A percentile compares a stretch with the other conserved stretches of the same genome.
Conservation (phyloP, 2,888 invertebrate genomes). For the Eristalinus sepulchralis region DNA sequence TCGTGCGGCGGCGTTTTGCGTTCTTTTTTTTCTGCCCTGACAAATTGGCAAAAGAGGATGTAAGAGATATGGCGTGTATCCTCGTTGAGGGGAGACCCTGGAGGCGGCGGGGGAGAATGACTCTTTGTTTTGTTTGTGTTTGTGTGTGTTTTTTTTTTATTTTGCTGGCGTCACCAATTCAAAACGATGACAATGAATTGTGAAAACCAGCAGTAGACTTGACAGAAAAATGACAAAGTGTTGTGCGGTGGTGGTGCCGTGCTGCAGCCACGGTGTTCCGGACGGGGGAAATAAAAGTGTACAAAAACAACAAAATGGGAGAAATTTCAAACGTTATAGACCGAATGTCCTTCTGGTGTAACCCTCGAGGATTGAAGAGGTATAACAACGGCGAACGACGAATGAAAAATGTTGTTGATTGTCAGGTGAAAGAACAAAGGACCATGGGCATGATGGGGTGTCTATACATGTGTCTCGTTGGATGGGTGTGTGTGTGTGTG, state of each 20-base stretch:
- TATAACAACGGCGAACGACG: constrained; percentile 41
- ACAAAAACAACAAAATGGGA: not conserved
- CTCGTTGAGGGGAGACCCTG: not conserved
- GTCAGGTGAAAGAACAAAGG: constrained; percentile 65
- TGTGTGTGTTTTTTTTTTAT: too few relatives aligned
- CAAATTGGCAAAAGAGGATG: constrained; percentile 61
- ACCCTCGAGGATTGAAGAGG: constrained; percentile 38
- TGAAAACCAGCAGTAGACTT: constrained; percentile 28
- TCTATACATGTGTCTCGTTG: not conserved
- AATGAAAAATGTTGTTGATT: constrained; percentile 62
- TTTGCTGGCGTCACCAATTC: constrained; percentile 54
- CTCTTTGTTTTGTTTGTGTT: constrained; percentile 23
- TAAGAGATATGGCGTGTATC: constrained; percentile 25
- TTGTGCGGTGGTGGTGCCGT: constrained; percentile 43
- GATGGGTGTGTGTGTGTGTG: not conserved
- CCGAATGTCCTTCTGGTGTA: constrained; percentile 34
- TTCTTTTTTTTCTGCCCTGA: constrained; percentile 41
- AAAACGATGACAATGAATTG: constrained; percentile 54
- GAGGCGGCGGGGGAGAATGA: not conserved
- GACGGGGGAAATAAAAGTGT: not conserved
- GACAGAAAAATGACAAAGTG: constrained; percentile 57
- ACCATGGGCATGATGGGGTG: constrained; percentile 39
- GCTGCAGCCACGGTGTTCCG: constrained; percentile 15
- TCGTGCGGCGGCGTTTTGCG: not conserved
- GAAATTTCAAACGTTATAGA: constrained; percentile 11